Percentiles rank a stretch among this genome's conserved stretches.
phyloP scores from a whole-genome alignment of 1,140 invertebrate genomes.

The Drosophila elegans region DNA sequence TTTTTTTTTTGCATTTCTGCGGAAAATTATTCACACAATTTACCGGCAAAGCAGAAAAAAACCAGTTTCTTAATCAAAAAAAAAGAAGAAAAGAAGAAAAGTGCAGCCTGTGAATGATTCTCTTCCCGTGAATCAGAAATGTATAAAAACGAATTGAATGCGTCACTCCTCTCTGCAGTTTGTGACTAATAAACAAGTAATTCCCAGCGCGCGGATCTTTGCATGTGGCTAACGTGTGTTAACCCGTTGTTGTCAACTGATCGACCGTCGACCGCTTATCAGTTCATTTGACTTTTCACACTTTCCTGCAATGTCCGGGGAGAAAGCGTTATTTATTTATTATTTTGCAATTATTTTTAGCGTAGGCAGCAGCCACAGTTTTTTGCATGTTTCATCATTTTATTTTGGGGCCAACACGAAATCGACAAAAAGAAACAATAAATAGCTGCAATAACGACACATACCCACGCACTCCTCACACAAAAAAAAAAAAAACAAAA shows the following conservation, averaged over 20 bases:
- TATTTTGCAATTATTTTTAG: conserved; percentile 58
- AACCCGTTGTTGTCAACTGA: conserved; percentile 47
- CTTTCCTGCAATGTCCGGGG: conserved; percentile 15
- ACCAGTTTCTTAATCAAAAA: conserved; percentile 24
- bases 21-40: conserved; percentile 29
- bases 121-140: conserved; percentile 22
- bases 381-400: conserved; percentile 69
- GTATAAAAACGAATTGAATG: conserved; percentile 12
- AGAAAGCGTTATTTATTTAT: conserved; percentile 10
- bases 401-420: conserved; percentile 68
- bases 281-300: conserved; percentile 23
- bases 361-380: conserved; percentile 49
- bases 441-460: conserved; percentile 10
- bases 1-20: not conserved
- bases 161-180: conserved; percentile 39
- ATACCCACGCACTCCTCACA: conserved; percentile 3
- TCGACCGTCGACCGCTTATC: conserved; percentile 13
- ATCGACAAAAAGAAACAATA: conserved; percentile 13
- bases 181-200: conserved; percentile 32
- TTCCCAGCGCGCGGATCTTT: conserved; percentile 25
- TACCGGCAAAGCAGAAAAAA: conserved; percentile 35
- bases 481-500: not conserved
- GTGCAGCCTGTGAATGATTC: conserved; percentile 23
- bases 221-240: conserved; percentile 30
- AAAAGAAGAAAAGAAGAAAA: conserved; percentile 1